A percentile compares a stretch with the other conserved stretches of the same genome.
These are phyloP conservation scores for Tenualosa thibaudeaui DNA, from an alignment of 2,797 vertebrate species.

Conservation along the genomic window DNA sequence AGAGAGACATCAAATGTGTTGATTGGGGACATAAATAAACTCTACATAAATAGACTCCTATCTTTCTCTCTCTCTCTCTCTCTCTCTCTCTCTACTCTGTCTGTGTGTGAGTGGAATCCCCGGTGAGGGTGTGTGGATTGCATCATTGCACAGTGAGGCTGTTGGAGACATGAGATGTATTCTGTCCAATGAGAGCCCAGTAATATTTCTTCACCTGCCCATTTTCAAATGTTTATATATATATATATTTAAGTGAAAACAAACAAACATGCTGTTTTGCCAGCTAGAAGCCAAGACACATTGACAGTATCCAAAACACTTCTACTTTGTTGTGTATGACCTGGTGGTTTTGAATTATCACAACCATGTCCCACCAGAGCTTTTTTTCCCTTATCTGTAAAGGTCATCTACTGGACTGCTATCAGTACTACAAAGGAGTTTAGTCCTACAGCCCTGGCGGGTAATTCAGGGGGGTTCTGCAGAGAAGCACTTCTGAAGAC, in stretches of 20 bases:
- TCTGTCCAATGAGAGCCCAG: neutral
- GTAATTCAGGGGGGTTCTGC: neutral
- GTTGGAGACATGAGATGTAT: neutral
- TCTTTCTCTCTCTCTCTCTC: neutral
- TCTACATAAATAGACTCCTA: too few species aligned
- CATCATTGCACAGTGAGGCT: neutral
- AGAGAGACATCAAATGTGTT: neutral
- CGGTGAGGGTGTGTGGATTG: neutral
- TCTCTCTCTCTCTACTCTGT: neutral
- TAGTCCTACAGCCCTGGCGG: neutral
- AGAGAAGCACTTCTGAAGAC: neutral
- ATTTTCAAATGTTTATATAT: neutral
- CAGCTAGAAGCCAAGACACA: neutral
- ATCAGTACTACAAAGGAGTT: neutral
- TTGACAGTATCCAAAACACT: neutral
- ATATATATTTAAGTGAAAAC: neutral
- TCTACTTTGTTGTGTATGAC: neutral
- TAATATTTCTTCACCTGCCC: neutral
- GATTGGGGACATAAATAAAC: neutral
- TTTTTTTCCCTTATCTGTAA: neutral
- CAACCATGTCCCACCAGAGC: neutral
- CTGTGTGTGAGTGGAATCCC: neutral
- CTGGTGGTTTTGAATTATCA: neutral
- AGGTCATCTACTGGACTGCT: neutral
- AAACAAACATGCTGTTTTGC: neutral